A percentile compares a stretch with the other conserved stretches of the same genome.
Conservation (phyloP, 2,888 invertebrate genomes). For the Meloe dianella region DNA sequence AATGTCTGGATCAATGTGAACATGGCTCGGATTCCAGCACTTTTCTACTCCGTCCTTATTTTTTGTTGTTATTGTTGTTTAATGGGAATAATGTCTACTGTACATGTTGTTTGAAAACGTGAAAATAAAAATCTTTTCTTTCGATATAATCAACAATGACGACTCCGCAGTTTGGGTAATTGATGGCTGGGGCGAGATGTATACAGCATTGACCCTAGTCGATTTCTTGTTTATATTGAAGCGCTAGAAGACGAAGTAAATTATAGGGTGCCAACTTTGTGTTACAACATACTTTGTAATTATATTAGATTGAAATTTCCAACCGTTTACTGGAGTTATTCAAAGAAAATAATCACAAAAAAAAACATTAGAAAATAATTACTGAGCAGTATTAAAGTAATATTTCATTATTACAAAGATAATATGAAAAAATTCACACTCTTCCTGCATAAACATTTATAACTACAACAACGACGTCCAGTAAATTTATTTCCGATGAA, state of each 20-base stretch:
- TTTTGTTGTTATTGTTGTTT: background rate
- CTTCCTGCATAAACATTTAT: background rate
- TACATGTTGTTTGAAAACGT: background rate
- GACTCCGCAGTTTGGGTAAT: background rate
- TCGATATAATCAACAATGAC: background rate
- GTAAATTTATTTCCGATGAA: conserved; percentile 30
- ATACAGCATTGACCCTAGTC: background rate
- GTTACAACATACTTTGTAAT: conserved; percentile 5
- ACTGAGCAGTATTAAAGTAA: background rate
- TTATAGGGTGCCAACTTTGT: conserved; percentile 10
- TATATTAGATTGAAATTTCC: conserved; percentile 9
- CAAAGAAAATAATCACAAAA: background rate
- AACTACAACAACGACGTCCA: background rate
- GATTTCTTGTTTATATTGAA: conserved; percentile 8
- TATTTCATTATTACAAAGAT: background rate
- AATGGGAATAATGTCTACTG: background rate
- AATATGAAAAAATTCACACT: background rate
- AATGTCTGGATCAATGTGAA: conserved; percentile 31
- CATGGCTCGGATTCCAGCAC: conserved; percentile 28
- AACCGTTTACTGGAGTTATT: background rate
- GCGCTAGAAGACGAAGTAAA: conserved; percentile 7
- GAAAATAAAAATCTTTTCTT: background rate
- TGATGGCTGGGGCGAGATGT: background rate
- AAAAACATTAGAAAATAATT: too few relatives aligned
- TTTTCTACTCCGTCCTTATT: background rate